Percentiles rank a stretch among this genome's conserved stretches.
Conservation (phyloP, 2,888 invertebrate genomes). For the Acholoe squamosa region DNA sequence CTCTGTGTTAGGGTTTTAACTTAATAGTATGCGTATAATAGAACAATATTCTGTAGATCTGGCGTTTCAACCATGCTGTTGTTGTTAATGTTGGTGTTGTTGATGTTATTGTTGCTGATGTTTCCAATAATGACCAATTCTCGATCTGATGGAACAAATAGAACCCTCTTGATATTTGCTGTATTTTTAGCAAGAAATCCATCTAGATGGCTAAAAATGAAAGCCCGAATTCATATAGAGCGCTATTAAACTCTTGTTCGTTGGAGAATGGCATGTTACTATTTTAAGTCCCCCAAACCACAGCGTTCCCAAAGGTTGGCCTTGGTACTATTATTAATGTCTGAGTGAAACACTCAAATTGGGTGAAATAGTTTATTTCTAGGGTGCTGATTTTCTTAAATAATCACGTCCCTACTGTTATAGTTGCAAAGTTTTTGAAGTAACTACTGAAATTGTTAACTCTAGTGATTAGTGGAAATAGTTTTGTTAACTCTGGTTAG, state of each 20-base stretch:
- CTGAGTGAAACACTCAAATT: neutral
- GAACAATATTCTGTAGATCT: neutral
- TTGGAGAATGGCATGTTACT: neutral
- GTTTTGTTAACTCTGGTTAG: no score
- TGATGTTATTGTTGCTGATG: neutral
- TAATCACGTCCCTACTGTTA: neutral
- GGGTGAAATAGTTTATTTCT: neutral
- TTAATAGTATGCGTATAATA: no score
- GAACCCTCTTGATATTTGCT: neutral
- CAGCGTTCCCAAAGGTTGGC: conserved; percentile 4
- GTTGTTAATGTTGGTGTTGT: neutral
- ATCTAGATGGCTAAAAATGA: neutral
- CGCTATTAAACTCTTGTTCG: neutral
- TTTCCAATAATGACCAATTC: neutral
- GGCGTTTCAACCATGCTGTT: neutral
- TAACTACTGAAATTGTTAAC: no score
- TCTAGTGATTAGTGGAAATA: no score
- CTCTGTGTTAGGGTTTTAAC: no score
- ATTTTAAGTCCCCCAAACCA: conserved; percentile 3
- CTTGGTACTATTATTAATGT: neutral
- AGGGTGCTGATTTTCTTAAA: neutral
- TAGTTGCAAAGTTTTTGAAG: no score
- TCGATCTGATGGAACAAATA: neutral
- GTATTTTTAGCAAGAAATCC: conserved; percentile 23
- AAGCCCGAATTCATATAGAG: neutral